Evolutionary conservation across 1,140 invertebrate genomes (phyloP), one percentile per base, ranked within the genome.

Genomic region (Hycleus cichorii): DNA sequence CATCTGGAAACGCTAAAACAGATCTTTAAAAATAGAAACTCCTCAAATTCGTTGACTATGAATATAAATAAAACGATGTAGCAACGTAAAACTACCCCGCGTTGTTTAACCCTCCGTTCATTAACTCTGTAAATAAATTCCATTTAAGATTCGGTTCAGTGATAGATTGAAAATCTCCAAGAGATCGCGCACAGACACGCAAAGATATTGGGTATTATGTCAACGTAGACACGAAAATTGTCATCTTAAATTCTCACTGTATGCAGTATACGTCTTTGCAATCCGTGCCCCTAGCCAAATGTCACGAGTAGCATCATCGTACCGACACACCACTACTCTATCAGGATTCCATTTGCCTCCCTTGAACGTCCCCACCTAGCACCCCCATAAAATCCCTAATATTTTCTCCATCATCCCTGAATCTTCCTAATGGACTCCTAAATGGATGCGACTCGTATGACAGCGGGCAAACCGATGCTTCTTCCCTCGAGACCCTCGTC

Each of bases 361-460:
- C 56, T 49, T 42, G 25, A 32, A 6, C 42, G 47, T 26, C 51
- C 58, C 26, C 42, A 10, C 43, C 39, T 39, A 51, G 24, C 51
- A 50, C 26, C 52, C 57, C 52, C 44, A 53, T 46, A 24, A 59
- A 59, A 59, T 59, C 61, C 61, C 51, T 58, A 59, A 65, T 65
- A 63, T 63, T 59, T 65, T 60, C 64, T 62, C 57, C 63, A 62
- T 62, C 60, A 62, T 59, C 49, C 32, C 57, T 49, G 58, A 63
- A 65, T 64, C 63, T 59, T 62, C 59, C 62, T 64, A 64, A 64
- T 64, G 62, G 62, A 64, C 62, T 64, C 18, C 62, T 64, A 64
- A 64, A 64, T 64, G 62, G 62, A 61, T 49, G 57, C 63, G 60
- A 65, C 60, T 65, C 63, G 60, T 65, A 65, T 65, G 63, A 65